Evolutionary conservation across 1,140 invertebrate genomes (phyloP), one percentile per base, ranked within the genome.

Genomic region (Chironomus tepperi): DNA sequence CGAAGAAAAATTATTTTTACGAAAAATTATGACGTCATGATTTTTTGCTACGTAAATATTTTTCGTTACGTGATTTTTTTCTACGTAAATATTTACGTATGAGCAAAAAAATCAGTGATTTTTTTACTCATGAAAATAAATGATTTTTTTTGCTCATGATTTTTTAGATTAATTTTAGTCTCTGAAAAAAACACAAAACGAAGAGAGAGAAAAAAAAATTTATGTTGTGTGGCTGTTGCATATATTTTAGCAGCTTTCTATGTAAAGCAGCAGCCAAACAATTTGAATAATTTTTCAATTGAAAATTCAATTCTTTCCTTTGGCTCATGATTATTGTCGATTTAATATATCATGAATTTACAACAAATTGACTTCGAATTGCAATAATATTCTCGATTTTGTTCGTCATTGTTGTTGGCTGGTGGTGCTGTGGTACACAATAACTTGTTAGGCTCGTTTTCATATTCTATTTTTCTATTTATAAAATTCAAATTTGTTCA

Each of bases 201-300:
- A 34, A 34, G 24, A 34, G 24, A 34, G 10, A 57, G 47, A 57
- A 15, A n/a, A 12, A n/a, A 57, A 12, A n/a, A 57, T 57, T 57
- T 57, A 57, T 57, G n/a, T 57, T 57, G 47, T 57, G 47, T 57
- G n/a, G 47, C 47, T 57, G 47, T 57, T 57, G 47, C 47, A 57
- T 57, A n/a, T 12, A 57, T 57, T 57, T 57, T 57, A 57, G 47
- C 47, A 34, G 47, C 47, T 57, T 57, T 47, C n/a, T 57, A 57
- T 57, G n/a, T 57, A 5, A 12, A n/a, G 12, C 3, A 57, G n/a
- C 12, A 12, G n/a, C 12, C 12, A 12, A 57, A 57, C n/a, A 57
- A 57, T 57, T 57, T 57, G 47, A 57, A 57, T 57, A 57, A 57
- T 57, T 57, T 34, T 57, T 57, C 47, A 57, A 57, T 57, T 57